These are phyloP conservation scores for Ia io DNA, from an alignment of 2,113 vertebrate genomes.

Conservation along the genomic window DNA sequence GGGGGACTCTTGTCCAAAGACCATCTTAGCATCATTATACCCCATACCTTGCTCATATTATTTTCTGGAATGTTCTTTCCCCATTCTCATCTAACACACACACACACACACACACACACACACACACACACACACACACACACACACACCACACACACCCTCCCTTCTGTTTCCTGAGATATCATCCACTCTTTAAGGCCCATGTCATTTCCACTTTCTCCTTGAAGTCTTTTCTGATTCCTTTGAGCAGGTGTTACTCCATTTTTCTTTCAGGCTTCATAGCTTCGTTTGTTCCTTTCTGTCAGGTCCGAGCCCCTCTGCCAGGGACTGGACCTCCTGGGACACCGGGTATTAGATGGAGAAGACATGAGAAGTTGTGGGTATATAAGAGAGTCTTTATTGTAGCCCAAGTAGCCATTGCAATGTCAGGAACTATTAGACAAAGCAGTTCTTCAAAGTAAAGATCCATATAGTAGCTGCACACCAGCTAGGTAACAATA, in stretches of 20 bases:
- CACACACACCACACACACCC: not conserved
- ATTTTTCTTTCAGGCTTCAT: not conserved
- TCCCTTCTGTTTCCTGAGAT: not conserved
- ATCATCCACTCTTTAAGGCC: not conserved
- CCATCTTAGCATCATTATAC: not conserved
- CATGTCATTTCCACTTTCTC: not conserved
- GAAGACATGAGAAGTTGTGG: too few species aligned
- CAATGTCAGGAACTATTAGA: too few species aligned
- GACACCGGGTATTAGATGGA: too few species aligned
- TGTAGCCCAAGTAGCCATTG: too few species aligned
- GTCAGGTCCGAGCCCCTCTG: too few species aligned
- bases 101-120: not conserved
- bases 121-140: not conserved
- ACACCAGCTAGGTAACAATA: too few species aligned
- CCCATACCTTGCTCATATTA: not conserved
- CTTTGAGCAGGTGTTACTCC: not conserved
- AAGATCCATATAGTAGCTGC: too few species aligned
- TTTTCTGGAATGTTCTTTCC: not conserved
- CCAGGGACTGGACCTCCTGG: too few species aligned
- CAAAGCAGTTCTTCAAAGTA: too few species aligned
- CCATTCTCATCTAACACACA: not conserved
- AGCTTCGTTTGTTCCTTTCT: not conserved
- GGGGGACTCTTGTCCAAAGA: not conserved
- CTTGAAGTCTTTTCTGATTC: not conserved
- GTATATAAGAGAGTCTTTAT: too few species aligned